Percentiles rank a stretch among this genome's conserved stretches.
Evolutionary conservation across 2,113 vertebrate genomes (phyloP).

Genomic region (Marcusenius ussheri): DNA sequence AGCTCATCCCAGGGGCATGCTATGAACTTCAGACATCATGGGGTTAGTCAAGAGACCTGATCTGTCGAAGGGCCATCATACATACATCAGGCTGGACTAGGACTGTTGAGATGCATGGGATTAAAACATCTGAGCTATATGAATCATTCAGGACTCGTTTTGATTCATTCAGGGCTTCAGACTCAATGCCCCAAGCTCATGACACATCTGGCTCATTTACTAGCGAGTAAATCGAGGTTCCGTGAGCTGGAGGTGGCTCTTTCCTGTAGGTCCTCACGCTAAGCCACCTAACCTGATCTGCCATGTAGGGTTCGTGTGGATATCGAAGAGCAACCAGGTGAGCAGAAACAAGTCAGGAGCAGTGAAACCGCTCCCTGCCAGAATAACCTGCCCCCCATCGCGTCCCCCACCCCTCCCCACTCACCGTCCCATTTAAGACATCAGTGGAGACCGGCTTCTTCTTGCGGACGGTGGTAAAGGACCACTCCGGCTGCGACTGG

Average conservation of each 20-base stretch:
- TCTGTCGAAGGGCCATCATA: not conserved
- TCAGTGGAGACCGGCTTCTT: slow-evolving; percentile 81
- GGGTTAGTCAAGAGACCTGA: not conserved
- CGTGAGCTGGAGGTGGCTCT: not conserved
- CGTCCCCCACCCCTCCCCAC: slow-evolving; percentile 25
- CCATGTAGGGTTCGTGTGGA: not conserved
- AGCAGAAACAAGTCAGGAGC: not conserved
- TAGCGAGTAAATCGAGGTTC: not conserved
- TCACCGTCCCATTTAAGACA: slow-evolving; percentile 77
- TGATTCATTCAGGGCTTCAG: not conserved
- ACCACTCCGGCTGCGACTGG: slow-evolving; percentile 73
- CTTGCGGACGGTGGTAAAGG: slow-evolving; percentile 89
- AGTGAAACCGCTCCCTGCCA: not conserved
- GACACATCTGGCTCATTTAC: not conserved
- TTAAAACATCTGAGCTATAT: not conserved
- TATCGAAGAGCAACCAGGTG: not conserved
- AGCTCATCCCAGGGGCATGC: not conserved
- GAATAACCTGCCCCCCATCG: not conserved
- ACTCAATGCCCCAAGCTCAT: not conserved
- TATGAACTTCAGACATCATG: not conserved
- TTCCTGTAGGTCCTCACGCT: not conserved
- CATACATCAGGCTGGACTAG: not conserved
- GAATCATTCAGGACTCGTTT: not conserved
- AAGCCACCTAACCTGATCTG: not conserved
- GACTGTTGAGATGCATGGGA: not conserved